These are phyloP conservation scores for Isaurus tuberculatus DNA, from an alignment of 92 coral and sea anemone species.

Conservation along the genomic window DNA sequence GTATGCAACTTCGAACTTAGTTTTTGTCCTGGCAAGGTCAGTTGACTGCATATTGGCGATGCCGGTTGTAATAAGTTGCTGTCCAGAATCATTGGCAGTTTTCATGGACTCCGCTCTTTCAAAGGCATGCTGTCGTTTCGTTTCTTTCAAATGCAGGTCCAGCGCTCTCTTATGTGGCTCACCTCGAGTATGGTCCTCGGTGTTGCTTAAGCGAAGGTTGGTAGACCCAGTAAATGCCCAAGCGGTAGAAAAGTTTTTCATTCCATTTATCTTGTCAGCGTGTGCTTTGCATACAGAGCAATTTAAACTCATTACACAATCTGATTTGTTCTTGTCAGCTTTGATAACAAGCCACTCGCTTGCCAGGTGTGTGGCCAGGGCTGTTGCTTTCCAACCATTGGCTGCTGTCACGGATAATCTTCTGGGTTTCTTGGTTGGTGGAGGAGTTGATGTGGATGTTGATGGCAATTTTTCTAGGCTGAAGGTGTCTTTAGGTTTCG, in stretches of 20 bases:
- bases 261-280: constrained; percentile 71
- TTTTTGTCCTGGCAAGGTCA: constrained; percentile 12
- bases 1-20: constrained; percentile 13
- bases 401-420: constrained; percentile 58
- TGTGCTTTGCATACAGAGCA: constrained; percentile 74
- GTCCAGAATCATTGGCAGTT: constrained; percentile 32
- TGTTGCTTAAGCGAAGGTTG: constrained; percentile 75
- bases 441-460: constrained; percentile 31
- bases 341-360: constrained; percentile 73
- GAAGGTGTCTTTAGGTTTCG: constrained; percentile 30
- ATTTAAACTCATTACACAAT: constrained; percentile 61
- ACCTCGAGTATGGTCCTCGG: constrained; percentile 72
- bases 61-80: constrained; percentile 26
- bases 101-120: constrained; percentile 54
- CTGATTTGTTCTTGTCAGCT: constrained; percentile 57
- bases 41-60: constrained; percentile 15
- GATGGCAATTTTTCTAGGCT: constrained; percentile 28
- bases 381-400: constrained; percentile 64
- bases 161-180: constrained; percentile 80
- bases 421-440: constrained; percentile 59
- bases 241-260: constrained; percentile 72
- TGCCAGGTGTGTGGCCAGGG: constrained; percentile 61
- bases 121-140: constrained; percentile 42
- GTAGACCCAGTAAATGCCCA: constrained; percentile 80
- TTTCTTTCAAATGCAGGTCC: constrained; percentile 38